These are phyloP conservation scores for Corythoichthys haematopterus DNA, from an alignment of 2,113 vertebrate species.

Conservation along the genomic window DNA sequence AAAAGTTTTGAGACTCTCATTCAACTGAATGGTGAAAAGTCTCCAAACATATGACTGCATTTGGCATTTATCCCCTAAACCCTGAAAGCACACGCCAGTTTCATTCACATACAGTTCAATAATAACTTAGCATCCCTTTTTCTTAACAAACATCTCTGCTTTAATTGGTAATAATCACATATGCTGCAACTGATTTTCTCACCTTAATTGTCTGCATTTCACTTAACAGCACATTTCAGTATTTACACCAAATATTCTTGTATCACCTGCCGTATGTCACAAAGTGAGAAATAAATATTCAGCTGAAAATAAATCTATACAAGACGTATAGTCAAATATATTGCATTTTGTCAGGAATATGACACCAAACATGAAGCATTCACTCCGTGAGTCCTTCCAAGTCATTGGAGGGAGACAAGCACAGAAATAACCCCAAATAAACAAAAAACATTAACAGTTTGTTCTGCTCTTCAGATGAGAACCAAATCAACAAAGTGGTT, in stretches of 20 bases:
- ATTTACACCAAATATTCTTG: conserved; percentile 53
- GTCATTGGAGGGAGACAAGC: conserved; percentile 42
- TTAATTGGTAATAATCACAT: conserved; percentile 22
- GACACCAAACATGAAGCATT: conserved; percentile 54
- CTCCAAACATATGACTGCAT: conserved; percentile 14
- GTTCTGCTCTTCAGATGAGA: conserved; percentile 50
- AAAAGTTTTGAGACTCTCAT: too few relatives aligned
- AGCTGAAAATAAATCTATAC: conserved; percentile 50
- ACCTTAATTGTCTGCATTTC: conserved; percentile 29
- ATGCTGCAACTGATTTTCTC: conserved; percentile 28
- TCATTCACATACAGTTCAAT: conserved; percentile 34
- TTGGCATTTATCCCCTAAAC: conserved; percentile 59
- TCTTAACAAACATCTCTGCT: conserved; percentile 23
- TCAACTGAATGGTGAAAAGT: too few relatives aligned
- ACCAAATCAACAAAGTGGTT: conserved; percentile 23
- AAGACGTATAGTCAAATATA: conserved; percentile 56
- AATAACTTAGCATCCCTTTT: conserved; percentile 30
- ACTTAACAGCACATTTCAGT: conserved; percentile 37
- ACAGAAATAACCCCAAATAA: conserved; percentile 61
- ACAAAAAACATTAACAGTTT: conserved; percentile 23
- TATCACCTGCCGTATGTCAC: conserved; percentile 29
- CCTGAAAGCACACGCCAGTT: conserved; percentile 43
- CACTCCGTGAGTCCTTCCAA: conserved; percentile 24
- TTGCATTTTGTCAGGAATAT: conserved; percentile 64
- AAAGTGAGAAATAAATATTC: conserved; percentile 67